Conservation (phyloP, 2,113 vertebrate genomes). For the Microcebus lehilahytsara region DNA sequence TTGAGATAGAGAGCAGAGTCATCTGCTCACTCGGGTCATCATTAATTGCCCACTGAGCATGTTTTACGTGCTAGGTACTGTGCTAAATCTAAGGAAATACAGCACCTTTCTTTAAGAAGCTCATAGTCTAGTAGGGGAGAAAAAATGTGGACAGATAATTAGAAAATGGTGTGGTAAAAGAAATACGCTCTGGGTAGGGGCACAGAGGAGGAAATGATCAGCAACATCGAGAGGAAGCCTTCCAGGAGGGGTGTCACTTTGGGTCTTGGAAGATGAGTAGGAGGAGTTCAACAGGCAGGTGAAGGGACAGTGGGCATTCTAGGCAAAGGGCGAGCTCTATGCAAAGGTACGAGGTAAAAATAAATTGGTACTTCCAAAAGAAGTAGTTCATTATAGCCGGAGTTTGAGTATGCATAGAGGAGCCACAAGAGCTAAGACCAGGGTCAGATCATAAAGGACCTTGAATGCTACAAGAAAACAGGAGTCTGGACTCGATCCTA, state of each 20-base stretch:
- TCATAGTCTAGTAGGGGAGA: background rate
- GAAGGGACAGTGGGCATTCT: background rate
- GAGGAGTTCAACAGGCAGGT: background rate
- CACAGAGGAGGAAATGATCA: background rate
- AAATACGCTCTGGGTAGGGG: background rate
- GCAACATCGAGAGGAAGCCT: background rate
- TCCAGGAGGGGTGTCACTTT: background rate
- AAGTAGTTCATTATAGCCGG: background rate
- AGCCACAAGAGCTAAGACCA: background rate
- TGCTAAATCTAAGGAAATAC: background rate
- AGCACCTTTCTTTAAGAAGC: background rate
- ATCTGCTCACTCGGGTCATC: background rate
- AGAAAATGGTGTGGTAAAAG: conserved; percentile 1
- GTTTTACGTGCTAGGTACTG: background rate
- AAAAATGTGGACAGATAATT: background rate
- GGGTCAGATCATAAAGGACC: background rate
- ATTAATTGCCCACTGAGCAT: background rate
- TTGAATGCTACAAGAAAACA: background rate
- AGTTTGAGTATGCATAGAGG: background rate
- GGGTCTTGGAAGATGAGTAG: background rate
- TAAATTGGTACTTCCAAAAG: background rate
- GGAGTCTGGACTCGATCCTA: background rate
- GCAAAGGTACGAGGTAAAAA: background rate
- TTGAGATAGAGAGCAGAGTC: background rate
- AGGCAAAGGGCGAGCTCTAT: background rate